Evolutionary conservation across 1,140 invertebrate genomes (phyloP).

Genomic region (Aphis craccivora): DNA sequence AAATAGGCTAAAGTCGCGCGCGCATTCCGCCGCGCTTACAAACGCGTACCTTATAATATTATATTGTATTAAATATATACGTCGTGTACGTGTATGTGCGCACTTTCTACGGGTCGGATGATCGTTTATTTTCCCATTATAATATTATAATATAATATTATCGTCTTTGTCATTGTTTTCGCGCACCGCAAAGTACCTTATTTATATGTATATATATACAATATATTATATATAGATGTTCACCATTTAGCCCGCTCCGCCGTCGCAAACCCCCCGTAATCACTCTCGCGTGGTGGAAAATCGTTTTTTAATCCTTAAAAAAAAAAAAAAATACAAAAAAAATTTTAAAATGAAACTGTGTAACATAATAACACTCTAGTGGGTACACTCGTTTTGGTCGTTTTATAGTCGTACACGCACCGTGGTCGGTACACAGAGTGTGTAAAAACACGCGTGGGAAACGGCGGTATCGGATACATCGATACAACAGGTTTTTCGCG

Average conservation of each 20-base stretch:
- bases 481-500: background rate
- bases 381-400: background rate
- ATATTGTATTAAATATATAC: background rate
- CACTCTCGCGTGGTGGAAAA: background rate
- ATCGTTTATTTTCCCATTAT: conserved; percentile 49
- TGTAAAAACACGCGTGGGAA: conserved; percentile 23
- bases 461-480: background rate
- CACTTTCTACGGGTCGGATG: conserved; percentile 43
- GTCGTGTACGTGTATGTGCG: background rate
- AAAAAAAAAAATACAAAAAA: background rate
- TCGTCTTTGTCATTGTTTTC: conserved; percentile 48
- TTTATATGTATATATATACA: background rate
- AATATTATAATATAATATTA: background rate
- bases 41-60: background rate
- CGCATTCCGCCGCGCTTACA: conserved; percentile 30
- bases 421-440: background rate
- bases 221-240: background rate
- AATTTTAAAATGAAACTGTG: background rate
- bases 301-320: conserved; percentile 40
- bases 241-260: background rate
- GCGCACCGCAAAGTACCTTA: background rate
- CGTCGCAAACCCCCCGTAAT: background rate
- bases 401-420: background rate
- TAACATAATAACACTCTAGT: background rate
- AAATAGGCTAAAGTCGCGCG: conserved; percentile 56